Evolutionary conservation across 2,113 vertebrate genomes (phyloP).

Genomic region (Thalassoma bifasciatum): DNA sequence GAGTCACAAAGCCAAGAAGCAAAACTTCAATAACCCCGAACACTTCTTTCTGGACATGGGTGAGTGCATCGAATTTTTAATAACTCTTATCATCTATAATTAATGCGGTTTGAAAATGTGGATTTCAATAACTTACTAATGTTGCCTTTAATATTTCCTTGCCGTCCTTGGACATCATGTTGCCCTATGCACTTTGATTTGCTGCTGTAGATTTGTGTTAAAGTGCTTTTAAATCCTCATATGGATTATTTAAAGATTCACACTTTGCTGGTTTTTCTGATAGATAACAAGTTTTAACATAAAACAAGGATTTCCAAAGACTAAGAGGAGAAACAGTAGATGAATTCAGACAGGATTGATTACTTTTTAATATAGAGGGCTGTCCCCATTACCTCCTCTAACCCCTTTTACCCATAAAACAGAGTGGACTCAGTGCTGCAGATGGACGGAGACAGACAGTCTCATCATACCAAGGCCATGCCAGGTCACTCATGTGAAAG

Average conservation of each 20-base stretch:
- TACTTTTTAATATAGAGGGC: conserved; percentile 17
- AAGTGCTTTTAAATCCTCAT: conserved; percentile 13
- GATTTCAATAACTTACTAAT: conserved; percentile 69
- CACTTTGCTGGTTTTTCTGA: not conserved
- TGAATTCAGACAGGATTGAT: not conserved
- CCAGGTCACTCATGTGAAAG: conserved; percentile 69
- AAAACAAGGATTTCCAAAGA: conserved; percentile 26
- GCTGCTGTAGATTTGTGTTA: conserved; percentile 27
- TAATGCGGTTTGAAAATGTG: conserved; percentile 60
- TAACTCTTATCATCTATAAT: conserved; percentile 68
- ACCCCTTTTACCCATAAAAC: conserved; percentile 20
- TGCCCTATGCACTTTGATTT: conserved; percentile 38
- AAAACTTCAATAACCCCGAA: conserved; percentile 67
- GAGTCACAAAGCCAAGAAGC: conserved; percentile 81
- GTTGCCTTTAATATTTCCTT: conserved; percentile 50
- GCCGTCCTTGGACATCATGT: conserved; percentile 46
- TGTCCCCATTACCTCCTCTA: conserved; percentile 9
- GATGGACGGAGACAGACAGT: conserved; percentile 27
- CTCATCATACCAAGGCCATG: conserved; percentile 62
- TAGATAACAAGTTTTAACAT: not conserved
- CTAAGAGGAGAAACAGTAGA: conserved; percentile 1
- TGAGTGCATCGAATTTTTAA: conserved; percentile 84
- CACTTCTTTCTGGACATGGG: conserved; percentile 88
- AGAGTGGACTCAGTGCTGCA: conserved; percentile 20
- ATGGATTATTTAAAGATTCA: conserved; percentile 18